Base-by-base conservation (phyloP, 2,113 vertebrate genomes). In the Sebastes schlegelii region DNA sequence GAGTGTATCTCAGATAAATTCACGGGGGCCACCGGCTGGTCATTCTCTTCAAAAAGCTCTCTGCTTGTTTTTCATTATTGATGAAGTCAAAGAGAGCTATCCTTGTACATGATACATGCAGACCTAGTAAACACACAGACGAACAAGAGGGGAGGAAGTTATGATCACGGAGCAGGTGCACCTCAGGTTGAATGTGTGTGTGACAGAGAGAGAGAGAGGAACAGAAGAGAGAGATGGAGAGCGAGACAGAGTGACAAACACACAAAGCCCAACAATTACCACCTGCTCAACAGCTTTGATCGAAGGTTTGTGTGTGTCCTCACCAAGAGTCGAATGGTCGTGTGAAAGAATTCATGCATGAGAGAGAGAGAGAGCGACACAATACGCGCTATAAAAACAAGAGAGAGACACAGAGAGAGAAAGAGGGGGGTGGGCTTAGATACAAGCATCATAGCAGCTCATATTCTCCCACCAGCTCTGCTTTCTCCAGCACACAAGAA, bases 301-400 rank as follows among this genome's bases (percentile, higher is more conserved):
- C 57, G 23, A 78, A 45, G 43, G 42, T 46, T 46, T 67, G 43
- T 45, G 23, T 73, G 48, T 72, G 70, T 23, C 54, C 48, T 80
- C 73, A n/a, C 26, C 6, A 6, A 26, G 66, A 71, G 67, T 68
- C 43, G 8, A 67, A 40, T 4, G 7, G 34, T 23, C 19, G 14
- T 84, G 86, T 90, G 72, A 90, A 90, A 91, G 87, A 92, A 92
- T 92, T 83, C 76, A 79, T 61, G 82, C 85, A 60, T 57, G 55
- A 71, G 34, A 66, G 65, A 67, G 48, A 61, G 45, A 14, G 65
- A 0, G 67, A 62, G 86, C 21, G 46, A 57, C 60, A 34, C 26
- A 34, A 68, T 58, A 75, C 58, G 48, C 19, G 79, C 42, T 58
- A 74, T 34, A 73, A 78, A 78, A 84, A 74, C 79, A 49, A 64